Percentiles rank a stretch among this genome's conserved stretches.
Conservation (phyloP, 1,140 invertebrate genomes). For the Oscheius sp. region DNA sequence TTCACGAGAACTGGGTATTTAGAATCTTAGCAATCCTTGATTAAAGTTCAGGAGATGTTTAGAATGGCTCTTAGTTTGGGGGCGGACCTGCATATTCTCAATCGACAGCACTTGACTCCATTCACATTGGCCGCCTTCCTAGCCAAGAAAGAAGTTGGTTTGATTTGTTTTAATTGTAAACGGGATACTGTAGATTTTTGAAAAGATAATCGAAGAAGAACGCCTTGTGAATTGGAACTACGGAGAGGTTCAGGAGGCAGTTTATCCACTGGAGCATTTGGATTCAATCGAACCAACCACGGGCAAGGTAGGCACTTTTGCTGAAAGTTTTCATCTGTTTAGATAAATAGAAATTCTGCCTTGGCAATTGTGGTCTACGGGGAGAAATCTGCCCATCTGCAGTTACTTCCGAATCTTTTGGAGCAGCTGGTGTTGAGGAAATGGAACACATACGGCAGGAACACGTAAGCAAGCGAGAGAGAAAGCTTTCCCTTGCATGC, state of each 20-base stretch:
- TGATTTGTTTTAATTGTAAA: slow-evolving; percentile 9
- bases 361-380: slow-evolving; percentile 95
- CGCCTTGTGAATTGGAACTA: slow-evolving; percentile 64
- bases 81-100: slow-evolving; percentile 77
- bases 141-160: slow-evolving; percentile 74
- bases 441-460: slow-evolving; percentile 95
- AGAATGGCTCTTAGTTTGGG: slow-evolving; percentile 89
- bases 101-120: slow-evolving; percentile 82
- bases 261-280: slow-evolving; percentile 88
- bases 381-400: slow-evolving; percentile 86
- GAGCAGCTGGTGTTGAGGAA: slow-evolving; percentile 90
- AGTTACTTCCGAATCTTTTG: slow-evolving; percentile 87
- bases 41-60: slow-evolving; percentile 74
- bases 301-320: slow-evolving; percentile 71
- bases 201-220: slow-evolving; percentile 63
- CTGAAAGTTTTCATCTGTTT: no score
- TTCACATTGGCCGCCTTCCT: slow-evolving; percentile 87
- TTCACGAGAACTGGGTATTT: slow-evolving; percentile 87
- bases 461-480: no score
- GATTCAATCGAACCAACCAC: slow-evolving; percentile 88
- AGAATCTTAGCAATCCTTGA: slow-evolving; percentile 1
- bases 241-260: slow-evolving; percentile 76
- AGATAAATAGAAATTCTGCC: slow-evolving; percentile 84
- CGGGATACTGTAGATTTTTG: slow-evolving; percentile 84
- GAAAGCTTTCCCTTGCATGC: background rate